Percentiles rank a stretch among this genome's conserved stretches.
phyloP scores from a whole-genome alignment of 1,140 invertebrate genomes.

The Venturia canescens region DNA sequence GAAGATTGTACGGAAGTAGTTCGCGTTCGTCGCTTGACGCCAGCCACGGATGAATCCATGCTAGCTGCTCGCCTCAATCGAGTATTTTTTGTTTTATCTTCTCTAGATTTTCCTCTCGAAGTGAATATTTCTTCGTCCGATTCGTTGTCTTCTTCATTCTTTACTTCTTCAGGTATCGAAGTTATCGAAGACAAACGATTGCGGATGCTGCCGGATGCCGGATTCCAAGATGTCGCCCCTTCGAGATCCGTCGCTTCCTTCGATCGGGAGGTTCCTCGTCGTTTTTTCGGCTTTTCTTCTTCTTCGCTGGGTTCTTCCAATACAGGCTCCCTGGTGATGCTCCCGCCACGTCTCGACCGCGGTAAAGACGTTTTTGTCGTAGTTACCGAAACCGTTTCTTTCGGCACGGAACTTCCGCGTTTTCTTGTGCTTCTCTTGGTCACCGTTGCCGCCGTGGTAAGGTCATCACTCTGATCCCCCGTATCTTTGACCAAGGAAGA shows the following conservation, averaged over 20 bases:
- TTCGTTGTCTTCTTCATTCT: slow-evolving; percentile 47
- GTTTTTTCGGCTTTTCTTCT: neutral
- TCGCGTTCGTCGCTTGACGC: slow-evolving; percentile 47
- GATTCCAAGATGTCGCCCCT: slow-evolving; percentile 39
- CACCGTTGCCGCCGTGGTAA: neutral
- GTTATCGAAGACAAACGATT: slow-evolving; percentile 59
- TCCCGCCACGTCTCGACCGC: slow-evolving; percentile 41
- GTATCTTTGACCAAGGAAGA: slow-evolving; percentile 55
- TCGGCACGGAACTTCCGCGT: slow-evolving; percentile 63
- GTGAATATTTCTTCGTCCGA: slow-evolving; percentile 27
- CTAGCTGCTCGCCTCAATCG: slow-evolving; percentile 57
- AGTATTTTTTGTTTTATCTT: slow-evolving; percentile 24
- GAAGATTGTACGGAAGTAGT: slow-evolving; percentile 46
- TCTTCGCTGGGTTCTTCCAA: slow-evolving; percentile 49
- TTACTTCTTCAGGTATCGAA: slow-evolving; percentile 65
- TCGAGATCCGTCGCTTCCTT: neutral
- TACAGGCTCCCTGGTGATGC: slow-evolving; percentile 58
- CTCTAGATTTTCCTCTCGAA: neutral
- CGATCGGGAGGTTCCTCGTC: neutral
- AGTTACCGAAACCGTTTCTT: slow-evolving; percentile 52
- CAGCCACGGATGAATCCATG: slow-evolving; percentile 54
- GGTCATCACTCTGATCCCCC: slow-evolving; percentile 5
- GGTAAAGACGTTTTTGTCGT: neutral
- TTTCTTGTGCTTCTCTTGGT: slow-evolving; percentile 29
- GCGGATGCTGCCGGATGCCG: slow-evolving; percentile 56